A percentile compares a stretch with the other conserved stretches of the same genome.
Evolutionary conservation across 2,888 invertebrate genomes (phyloP).

Genomic region (Caenorhabditis sp.): DNA sequence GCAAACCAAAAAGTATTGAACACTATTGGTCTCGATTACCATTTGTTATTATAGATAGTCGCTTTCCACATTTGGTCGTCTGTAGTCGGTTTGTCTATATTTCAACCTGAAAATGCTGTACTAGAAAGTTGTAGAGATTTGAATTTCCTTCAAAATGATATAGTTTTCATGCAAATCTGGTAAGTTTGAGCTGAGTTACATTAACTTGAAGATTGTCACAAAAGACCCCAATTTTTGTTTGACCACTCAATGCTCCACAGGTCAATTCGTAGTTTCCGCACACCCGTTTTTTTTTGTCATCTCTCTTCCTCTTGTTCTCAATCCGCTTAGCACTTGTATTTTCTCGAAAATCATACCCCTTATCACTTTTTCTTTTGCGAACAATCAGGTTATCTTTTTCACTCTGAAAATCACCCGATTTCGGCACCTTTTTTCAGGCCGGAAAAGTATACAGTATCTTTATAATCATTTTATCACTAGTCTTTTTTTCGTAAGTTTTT

Average conservation of each 20-base stretch:
- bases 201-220: no score
- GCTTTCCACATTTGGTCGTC: no score
- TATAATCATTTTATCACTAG: no score
- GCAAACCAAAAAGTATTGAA: no score
- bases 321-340: constrained; percentile 17
- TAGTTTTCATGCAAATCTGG: no score
- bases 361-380: background rate
- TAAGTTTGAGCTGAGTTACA: no score
- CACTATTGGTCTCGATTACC: no score
- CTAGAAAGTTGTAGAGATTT: no score
- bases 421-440: background rate
- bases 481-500: background rate
- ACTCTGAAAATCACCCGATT: constrained; percentile 35
- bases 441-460: background rate
- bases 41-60: no score
- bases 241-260: background rate
- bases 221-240: constrained; percentile 3
- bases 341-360: background rate
- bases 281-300: background rate
- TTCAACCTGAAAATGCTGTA: no score
- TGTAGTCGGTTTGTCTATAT: no score
- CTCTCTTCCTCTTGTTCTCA: constrained; percentile 9
- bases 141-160: no score
- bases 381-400: constrained; percentile 25
- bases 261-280: constrained; percentile 10